Evolutionary conservation across 2,113 vertebrate species (phyloP), one percentile per base, ranked within the genome.

Genomic region (Xenopus laevis): DNA sequence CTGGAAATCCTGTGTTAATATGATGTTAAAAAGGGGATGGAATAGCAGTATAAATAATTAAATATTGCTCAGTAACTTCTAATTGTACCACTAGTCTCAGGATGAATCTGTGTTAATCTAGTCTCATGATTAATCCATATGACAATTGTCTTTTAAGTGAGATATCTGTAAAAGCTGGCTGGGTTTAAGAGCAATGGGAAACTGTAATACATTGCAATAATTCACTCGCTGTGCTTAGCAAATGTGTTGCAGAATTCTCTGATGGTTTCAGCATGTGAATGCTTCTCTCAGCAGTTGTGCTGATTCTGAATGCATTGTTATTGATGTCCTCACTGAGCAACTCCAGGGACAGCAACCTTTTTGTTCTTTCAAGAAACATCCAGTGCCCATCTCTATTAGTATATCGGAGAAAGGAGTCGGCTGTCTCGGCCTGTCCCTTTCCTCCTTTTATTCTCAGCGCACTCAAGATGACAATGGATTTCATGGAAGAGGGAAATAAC

Each of bases 401-500:
- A 23, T 57, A 71, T 9, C 58, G 20, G 72, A 69, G 79, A 68
- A 84, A 83, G 63, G 40, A n/a, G 73, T 74, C 59, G 20, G 68
- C 23, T 71, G 18, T 71, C 69, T 69, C 17, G 58, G 15, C 78
- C 17, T 55, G 78, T 78, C 77, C 68, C 68, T 68, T 75, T 20
- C 70, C 74, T 79, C 65, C 74, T 64, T 47, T 64, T 71, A 81
- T 84, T 76, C 79, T 79, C 79, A 61, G 40, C 67, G 83, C 65
- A 82, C 80, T 79, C 20, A 13, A 72, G 81, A 55, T 13, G 44
- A 77, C 74, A 79, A 77, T 79, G 79, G 72, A 68, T 71, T 79
- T 71, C 80, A 73, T 80, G 69, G 78, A 81, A 79, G 79, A 84
- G 82, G 79, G 80, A 86, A 83, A 81, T 69, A 52, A 79, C 74